Conservation (phyloP, 2,888 invertebrate species). For the Eupeodes latifasciatus region DNA sequence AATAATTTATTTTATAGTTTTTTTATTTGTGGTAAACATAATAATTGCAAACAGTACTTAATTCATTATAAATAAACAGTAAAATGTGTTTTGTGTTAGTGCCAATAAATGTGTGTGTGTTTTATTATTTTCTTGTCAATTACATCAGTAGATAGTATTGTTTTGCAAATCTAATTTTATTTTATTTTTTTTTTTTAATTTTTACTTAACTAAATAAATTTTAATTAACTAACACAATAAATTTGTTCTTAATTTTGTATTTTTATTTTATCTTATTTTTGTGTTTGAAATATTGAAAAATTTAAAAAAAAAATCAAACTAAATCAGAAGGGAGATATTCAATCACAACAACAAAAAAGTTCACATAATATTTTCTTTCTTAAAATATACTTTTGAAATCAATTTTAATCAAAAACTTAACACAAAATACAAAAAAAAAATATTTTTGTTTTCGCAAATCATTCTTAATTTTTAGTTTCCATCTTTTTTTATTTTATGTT, state of each 20-base stretch:
- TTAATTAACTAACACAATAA: constrained; percentile 69
- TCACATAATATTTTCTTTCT: constrained; percentile 70
- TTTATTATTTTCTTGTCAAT: constrained; percentile 19
- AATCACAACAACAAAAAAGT: constrained; percentile 77
- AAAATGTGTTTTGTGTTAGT: constrained; percentile 84
- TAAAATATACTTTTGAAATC: constrained; percentile 26
- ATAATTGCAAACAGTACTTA: constrained; percentile 30
- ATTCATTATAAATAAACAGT: constrained; percentile 23
- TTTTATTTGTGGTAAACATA: constrained; percentile 55
- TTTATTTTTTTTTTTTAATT: constrained; percentile 14
- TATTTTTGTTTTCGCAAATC: constrained; percentile 24
- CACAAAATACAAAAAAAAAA: constrained; percentile 63
- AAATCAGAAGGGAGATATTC: constrained; percentile 64
- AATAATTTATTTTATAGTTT: constrained; percentile 2
- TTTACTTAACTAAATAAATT: constrained; percentile 49
- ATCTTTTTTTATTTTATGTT: constrained; percentile 20
- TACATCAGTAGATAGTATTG: constrained; percentile 16
- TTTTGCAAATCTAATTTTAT: background rate
- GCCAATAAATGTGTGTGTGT: constrained; percentile 81
- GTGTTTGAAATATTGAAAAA: constrained; percentile 1
- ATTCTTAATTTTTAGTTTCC: constrained; percentile 24
- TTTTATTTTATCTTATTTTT: constrained; percentile 40
- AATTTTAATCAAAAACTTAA: constrained; percentile 34
- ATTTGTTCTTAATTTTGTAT: constrained; percentile 42
- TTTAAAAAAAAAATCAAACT: constrained; percentile 18